phyloP scores from a whole-genome alignment of 1,140 invertebrate species.

The Melitaea cinxia region DNA sequence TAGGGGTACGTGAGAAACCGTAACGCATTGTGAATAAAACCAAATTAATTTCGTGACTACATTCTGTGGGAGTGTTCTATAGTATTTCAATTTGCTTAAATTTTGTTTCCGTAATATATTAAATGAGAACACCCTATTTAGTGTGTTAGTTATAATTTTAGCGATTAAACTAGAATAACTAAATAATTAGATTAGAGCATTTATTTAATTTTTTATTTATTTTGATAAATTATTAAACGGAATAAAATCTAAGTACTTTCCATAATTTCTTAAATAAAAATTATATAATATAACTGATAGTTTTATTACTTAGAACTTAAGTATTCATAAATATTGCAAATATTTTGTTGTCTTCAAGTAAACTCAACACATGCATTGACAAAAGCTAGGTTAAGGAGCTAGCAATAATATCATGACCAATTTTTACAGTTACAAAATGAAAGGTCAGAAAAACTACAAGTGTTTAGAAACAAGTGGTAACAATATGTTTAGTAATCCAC shows the following conservation, averaged over 20 bases:
- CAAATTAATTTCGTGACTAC: conserved; percentile 37
- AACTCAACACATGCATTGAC: background rate
- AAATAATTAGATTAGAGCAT: too few relatives aligned
- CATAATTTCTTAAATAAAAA: too few relatives aligned
- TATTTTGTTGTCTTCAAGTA: background rate
- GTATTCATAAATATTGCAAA: too few relatives aligned
- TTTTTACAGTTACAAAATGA: background rate
- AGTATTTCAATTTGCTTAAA: background rate
- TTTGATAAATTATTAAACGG: too few relatives aligned
- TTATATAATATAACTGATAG: too few relatives aligned
- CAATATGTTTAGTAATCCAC: background rate
- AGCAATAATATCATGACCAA: background rate
- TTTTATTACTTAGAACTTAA: too few relatives aligned
- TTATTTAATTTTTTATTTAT: too few relatives aligned
- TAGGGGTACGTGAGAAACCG: conserved; percentile 65
- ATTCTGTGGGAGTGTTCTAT: conserved; percentile 12
- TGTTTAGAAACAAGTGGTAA: background rate
- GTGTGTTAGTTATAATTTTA: too few relatives aligned
- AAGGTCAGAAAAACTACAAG: background rate
- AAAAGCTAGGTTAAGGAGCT: background rate
- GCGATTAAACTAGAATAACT: too few relatives aligned
- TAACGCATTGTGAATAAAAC: conserved; percentile 57
- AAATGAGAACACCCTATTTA: background rate
- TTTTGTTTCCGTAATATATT: background rate
- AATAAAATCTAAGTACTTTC: too few relatives aligned